phyloP scores from a whole-genome alignment of 2,113 vertebrate species.

The Cercocebus atys region DNA sequence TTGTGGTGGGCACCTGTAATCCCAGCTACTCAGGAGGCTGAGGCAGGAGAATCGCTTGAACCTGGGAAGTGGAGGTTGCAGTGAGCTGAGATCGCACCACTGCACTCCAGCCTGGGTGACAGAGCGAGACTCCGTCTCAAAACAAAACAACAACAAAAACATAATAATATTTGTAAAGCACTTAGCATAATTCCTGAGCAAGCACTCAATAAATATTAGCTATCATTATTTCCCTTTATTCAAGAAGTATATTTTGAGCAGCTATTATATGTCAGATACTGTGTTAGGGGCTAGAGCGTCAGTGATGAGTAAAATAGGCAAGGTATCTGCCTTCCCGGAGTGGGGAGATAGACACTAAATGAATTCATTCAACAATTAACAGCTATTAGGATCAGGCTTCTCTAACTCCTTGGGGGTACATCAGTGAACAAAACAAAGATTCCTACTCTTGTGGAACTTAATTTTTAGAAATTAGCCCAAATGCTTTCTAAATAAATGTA shows the following conservation, averaged over 20 bases:
- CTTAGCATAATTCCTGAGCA: background rate
- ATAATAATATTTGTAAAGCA: background rate
- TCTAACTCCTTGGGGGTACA: too few relatives aligned
- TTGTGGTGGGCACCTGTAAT: background rate
- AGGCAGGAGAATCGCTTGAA: background rate
- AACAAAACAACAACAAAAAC: background rate
- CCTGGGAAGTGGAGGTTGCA: background rate
- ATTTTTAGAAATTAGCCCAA: background rate
- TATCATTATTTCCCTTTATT: background rate
- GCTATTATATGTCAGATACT: background rate
- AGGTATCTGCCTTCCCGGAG: background rate
- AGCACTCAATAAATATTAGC: background rate
- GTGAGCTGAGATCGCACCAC: background rate
- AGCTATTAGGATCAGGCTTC: background rate
- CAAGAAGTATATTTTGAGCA: slow-evolving; percentile 2
- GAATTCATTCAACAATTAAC: background rate
- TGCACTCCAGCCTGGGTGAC: background rate
- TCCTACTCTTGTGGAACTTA: background rate
- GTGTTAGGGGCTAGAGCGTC: background rate
- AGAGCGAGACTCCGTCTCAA: background rate
- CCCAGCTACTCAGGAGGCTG: background rate
- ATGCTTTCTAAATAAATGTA: background rate
- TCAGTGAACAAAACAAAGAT: background rate
- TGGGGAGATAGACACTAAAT: background rate
- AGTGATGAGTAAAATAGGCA: background rate